Percentiles rank a stretch among this genome's conserved stretches.
Evolutionary conservation across 2,113 vertebrate genomes (phyloP).

Genomic region (Salvelinus sp.): DNA sequence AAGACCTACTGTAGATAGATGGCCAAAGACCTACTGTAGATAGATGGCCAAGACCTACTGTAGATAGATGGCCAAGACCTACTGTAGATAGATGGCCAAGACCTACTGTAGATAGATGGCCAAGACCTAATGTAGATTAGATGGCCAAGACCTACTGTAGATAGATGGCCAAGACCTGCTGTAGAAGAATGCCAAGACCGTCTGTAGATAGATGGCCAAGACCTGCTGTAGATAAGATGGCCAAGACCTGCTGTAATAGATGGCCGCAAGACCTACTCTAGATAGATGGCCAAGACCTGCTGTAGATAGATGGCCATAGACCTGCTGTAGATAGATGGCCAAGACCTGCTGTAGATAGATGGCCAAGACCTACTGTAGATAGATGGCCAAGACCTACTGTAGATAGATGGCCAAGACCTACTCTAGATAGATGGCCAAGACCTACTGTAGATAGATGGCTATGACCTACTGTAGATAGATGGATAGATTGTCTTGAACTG

Average conservation of each 20-base stretch:
- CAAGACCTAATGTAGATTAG: conserved; percentile 9
- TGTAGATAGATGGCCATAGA: conserved; percentile 28
- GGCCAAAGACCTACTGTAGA: conserved; percentile 18
- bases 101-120: conserved; percentile 12
- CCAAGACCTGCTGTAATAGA: conserved; percentile 14
- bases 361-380: conserved; percentile 24
- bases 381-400: conserved; percentile 29
- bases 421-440: background rate
- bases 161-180: conserved; percentile 27
- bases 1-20: no score
- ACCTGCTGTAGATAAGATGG: conserved; percentile 8
- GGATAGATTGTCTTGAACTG: conserved; percentile 25
- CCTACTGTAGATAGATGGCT: no score
- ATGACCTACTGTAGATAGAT: no score
- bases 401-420: conserved; percentile 25
- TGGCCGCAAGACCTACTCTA: conserved; percentile 39
- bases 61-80: conserved; percentile 29
- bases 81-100: conserved; percentile 23
- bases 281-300: conserved; percentile 27
- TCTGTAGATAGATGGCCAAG: conserved; percentile 25
- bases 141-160: conserved; percentile 29
- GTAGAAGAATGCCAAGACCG: conserved; percentile 28
- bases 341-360: conserved; percentile 11
- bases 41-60: conserved; percentile 27
- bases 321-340: conserved; percentile 11